Evolutionary conservation across 2,797 vertebrate species (phyloP), one percentile per base, ranked within the genome.

Genomic region (Tenualosa thibaudeaui): DNA sequence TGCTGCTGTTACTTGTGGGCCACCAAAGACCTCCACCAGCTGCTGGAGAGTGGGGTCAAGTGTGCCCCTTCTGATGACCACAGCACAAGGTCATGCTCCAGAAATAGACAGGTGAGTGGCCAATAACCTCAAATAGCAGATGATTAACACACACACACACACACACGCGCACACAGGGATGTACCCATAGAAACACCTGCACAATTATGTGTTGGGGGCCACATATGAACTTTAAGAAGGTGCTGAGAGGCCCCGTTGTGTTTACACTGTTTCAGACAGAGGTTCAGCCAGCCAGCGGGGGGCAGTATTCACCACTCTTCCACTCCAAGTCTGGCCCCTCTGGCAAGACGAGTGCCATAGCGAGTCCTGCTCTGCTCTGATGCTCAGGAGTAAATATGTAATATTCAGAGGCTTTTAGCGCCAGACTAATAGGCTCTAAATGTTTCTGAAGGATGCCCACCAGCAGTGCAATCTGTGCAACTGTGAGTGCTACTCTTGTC

Each of bases 251-350:
- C 40, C 37, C 46, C 5, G 50, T 9, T 19, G 71, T 46, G 37
- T 6, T 1, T 10, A 5, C 22, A 40, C 6, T 43, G 37, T 78
- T 40, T 78, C 4, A 24, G n/a, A 62, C 58, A 24, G 58, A 37
- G 12, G 26, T 37, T 71, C 26, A 10, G 71, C 83, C 22, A 37
- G 31, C 90, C 90, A 88, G 87, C 50, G 49, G 88, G 90, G 86
- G 90, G 88, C 87, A 89, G 88, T 87, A 90, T 83, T 85, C 86
- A 89, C 90, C 88, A 89, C 85, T 86, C 31, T 86, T 89, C 83
- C 13, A 71, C 50, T 89, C 82, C 54, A 1, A 9, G n/a, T 54
- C 9, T 2, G 43, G 43, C 54, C 10, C 7, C 53, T 87, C 51
- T 78, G 43, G 1, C 71, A 46, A 19, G 40, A 78, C n/a, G 46